These are phyloP conservation scores for Hypomesus transpacificus DNA, from an alignment of 2,113 vertebrate species.

Conservation along the genomic window DNA sequence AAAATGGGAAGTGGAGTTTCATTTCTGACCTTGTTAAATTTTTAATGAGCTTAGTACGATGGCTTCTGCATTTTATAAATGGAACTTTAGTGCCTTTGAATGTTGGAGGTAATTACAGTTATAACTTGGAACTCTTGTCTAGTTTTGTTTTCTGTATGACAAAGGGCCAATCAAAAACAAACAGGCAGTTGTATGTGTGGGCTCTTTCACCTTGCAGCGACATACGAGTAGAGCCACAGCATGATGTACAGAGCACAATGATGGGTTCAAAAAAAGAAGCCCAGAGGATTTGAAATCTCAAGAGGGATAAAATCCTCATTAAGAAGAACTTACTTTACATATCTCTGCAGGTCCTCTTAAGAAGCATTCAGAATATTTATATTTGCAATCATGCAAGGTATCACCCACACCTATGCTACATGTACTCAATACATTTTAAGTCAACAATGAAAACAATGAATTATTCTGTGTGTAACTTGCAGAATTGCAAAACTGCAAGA, in stretches of 20 bases:
- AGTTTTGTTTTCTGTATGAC: conserved; percentile 34
- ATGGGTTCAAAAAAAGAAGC: conserved; percentile 39
- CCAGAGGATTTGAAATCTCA: conserved; percentile 48
- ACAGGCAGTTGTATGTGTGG: conserved; percentile 33
- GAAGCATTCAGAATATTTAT: conserved; percentile 3
- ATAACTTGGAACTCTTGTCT: conserved; percentile 41
- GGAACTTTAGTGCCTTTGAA: conserved; percentile 61
- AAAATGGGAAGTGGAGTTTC: conserved; percentile 68
- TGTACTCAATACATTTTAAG: conserved; percentile 19
- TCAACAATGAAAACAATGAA: neutral
- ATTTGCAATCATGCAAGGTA: neutral
- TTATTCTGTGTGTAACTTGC: too few species aligned
- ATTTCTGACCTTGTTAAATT: conserved; percentile 77
- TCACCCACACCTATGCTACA: neutral
- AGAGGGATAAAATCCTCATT: conserved; percentile 58
- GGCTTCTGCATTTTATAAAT: conserved; percentile 66
- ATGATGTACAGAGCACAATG: conserved; percentile 47
- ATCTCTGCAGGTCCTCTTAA: conserved; percentile 38
- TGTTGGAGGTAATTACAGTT: conserved; percentile 64
- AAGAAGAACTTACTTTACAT: conserved; percentile 50
- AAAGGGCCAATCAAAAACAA: conserved; percentile 34
- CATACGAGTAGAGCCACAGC: conserved; percentile 32
- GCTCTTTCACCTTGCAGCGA: conserved; percentile 32
- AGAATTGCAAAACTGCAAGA: too few species aligned
- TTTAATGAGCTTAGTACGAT: conserved; percentile 72